A percentile compares a stretch with the other conserved stretches of the same genome.
These are phyloP conservation scores for Habropoda laboriosa DNA, from an alignment of 1,140 invertebrate species.

Conservation along the genomic window DNA sequence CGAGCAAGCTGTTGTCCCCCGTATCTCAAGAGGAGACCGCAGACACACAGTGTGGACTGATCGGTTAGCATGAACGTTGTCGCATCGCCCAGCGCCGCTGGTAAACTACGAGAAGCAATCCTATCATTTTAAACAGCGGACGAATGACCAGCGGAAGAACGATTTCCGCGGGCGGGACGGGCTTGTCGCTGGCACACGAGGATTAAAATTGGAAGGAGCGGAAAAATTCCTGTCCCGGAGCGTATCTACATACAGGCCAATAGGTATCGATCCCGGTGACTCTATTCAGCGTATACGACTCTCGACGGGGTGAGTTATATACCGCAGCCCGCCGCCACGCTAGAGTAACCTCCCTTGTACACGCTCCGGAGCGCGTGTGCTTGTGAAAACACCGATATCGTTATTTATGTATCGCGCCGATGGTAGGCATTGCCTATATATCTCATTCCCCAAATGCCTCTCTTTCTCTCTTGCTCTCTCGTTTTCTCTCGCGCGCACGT, in stretches of 20 bases:
- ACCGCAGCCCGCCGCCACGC: conserved; percentile 72
- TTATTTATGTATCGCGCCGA: conserved; percentile 79
- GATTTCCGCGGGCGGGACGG: conserved; percentile 32
- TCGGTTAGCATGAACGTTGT: not conserved
- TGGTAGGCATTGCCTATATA: conserved; percentile 65
- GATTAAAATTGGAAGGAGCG: conserved; percentile 50
- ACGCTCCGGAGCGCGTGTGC: conserved; percentile 74
- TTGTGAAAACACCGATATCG: conserved; percentile 80
- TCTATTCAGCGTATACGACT: conserved; percentile 77
- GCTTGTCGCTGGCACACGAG: conserved; percentile 14
- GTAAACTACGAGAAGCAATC: conserved; percentile 19
- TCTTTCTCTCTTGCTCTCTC: not conserved
- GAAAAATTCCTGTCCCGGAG: conserved; percentile 53
- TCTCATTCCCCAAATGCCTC: conserved; percentile 57
- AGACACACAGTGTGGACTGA: not conserved
- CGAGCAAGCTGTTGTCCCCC: too few species aligned
- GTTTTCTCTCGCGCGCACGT: not conserved
- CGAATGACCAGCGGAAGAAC: conserved; percentile 27
- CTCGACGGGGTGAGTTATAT: conserved; percentile 78
- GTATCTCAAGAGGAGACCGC: not conserved
- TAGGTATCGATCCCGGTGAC: conserved; percentile 80
- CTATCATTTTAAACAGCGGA: conserved; percentile 35
- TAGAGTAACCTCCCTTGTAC: conserved; percentile 76
- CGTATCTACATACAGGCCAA: conserved; percentile 73
- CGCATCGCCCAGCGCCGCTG: not conserved